These are phyloP conservation scores for Parauchenoglanis punctatus DNA, from an alignment of 2,797 vertebrate species.

Conservation along the genomic window DNA sequence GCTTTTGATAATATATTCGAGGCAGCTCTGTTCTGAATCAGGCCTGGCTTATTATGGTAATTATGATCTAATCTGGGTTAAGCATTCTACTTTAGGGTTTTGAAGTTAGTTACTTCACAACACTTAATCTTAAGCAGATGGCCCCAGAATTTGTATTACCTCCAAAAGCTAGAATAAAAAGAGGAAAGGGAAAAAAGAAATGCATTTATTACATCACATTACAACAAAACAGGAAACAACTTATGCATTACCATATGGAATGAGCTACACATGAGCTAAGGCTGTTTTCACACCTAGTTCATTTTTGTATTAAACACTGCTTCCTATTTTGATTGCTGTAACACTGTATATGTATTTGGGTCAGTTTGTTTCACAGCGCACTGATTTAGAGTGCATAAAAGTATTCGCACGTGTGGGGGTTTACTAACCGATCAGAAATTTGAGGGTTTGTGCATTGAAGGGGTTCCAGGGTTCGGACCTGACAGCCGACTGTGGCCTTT, in stretches of 20 bases:
- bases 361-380: background rate
- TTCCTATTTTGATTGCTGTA: too few species aligned
- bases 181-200: conserved; percentile 34
- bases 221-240: conserved; percentile 1
- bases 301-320: background rate
- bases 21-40: conserved; percentile 42
- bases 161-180: conserved; percentile 56
- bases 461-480: too few species aligned
- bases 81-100: conserved; percentile 6
- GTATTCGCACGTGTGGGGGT: background rate
- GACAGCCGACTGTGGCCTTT: too few species aligned
- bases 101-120: conserved; percentile 38
- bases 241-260: background rate
- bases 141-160: conserved; percentile 49
- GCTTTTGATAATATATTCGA: conserved; percentile 11
- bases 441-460: background rate
- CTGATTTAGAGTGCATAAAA: background rate
- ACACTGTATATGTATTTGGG: background rate
- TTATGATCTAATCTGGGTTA: conserved; percentile 18
- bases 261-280: background rate
- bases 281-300: conserved; percentile 5
- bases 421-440: background rate
- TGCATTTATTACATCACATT: conserved; percentile 45
- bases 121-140: conserved; percentile 39
- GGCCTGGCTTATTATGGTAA: conserved; percentile 4